Evolutionary conservation across 1,140 invertebrate species (phyloP).

Genomic region (Ericerus pela): DNA sequence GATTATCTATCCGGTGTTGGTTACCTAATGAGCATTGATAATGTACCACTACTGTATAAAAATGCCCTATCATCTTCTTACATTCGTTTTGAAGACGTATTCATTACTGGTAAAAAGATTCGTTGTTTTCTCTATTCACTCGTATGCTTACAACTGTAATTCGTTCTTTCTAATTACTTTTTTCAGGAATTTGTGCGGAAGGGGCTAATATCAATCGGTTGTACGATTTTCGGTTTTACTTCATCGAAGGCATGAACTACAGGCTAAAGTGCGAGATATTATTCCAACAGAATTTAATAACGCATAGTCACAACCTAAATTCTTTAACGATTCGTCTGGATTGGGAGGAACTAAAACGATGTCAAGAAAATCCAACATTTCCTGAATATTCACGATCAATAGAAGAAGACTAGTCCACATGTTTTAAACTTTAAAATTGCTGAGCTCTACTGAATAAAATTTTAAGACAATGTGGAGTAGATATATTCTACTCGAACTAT

Average conservation of each 20-base stretch:
- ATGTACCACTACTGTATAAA: slow-evolving; percentile 48
- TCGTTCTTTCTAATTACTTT: no score
- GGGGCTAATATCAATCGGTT: neutral
- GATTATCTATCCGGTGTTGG: slow-evolving; percentile 71
- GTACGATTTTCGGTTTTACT: slow-evolving; percentile 1
- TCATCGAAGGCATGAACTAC: neutral
- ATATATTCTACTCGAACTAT: no score
- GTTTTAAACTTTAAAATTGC: no score
- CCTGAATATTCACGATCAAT: no score
- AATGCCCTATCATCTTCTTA: slow-evolving; percentile 50
- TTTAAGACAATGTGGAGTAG: no score
- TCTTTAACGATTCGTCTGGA: no score
- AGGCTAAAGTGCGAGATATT: neutral
- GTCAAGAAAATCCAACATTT: no score
- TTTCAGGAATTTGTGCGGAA: neutral
- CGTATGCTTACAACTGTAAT: neutral
- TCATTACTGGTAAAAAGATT: slow-evolving; percentile 54
- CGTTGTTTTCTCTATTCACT: neutral
- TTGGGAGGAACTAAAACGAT: no score
- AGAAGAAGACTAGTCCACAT: no score
- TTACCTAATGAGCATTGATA: slow-evolving; percentile 59
- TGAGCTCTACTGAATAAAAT: no score
- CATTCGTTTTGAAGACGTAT: slow-evolving; percentile 73
- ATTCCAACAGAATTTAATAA: neutral
- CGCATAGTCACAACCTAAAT: neutral